Evolutionary conservation across 1,140 invertebrate species (phyloP), one percentile per base, ranked within the genome.

Genomic region (Goniozus legneri): DNA sequence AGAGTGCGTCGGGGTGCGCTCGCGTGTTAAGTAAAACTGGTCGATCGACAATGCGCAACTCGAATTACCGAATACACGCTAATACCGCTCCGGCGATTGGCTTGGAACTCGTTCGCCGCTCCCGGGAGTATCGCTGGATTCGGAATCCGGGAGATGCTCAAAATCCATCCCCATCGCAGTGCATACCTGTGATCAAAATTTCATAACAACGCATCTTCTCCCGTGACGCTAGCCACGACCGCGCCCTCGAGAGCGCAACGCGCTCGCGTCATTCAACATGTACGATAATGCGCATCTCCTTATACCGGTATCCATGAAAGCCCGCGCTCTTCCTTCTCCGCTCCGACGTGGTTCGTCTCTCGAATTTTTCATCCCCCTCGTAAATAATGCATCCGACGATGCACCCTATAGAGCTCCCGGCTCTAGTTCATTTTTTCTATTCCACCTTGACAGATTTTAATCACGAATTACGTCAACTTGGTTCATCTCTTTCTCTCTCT

Each of bases 281-380:
- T 50, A 57, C 60, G 52, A 58, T 64, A 65, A 65, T 65, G 63
- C 50, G 58, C 62, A 65, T 62, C 61, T 62, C 53, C 56, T 64
- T 64, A 62, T 60, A 47, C 59, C 38, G 32, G 10, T 27, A 27
- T 50, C 50, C 34, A 30, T 58, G 54, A 55, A 63, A 62, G 47
- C 53, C 47, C 41, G 38, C 45, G 30, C 20, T 22, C 31, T 19
- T 6, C 24, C 24, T 6, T 10, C 24, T 16, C 21, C n/a, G n/a
- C n/a, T n/a, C n/a, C n/a, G n/a, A n/a, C n/a, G n/a, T n/a, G n/a
- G 22, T 34, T 56, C 47, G 36, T 43, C 41, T 33, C 44, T 30
- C 22, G 58, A 65, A 64, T 64, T 56, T 64, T 62, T 62, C 51
- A 63, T 64, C 49, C 33, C 12, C 22, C 33, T 27, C 24, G 24